phyloP scores from a whole-genome alignment of 1,140 invertebrate species.

The Drosophila takahashii region DNA sequence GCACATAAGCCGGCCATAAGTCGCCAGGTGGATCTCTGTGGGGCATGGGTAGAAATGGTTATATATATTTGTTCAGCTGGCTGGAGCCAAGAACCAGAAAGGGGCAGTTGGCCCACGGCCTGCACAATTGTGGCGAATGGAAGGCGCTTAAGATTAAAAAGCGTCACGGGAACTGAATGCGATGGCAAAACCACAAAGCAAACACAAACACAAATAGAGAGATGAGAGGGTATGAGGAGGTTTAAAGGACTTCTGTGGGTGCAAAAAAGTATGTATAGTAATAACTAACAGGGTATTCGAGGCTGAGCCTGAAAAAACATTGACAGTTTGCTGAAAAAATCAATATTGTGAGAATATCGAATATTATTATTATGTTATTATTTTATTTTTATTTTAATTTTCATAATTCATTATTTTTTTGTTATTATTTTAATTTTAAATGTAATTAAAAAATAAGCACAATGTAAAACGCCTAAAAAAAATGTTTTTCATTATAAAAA shows the following conservation, averaged over 20 bases:
- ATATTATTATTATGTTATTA: too few relatives aligned
- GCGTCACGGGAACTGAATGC: constrained; percentile 52
- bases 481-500: background rate
- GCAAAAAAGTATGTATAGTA: constrained; percentile 32
- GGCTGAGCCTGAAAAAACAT: background rate
- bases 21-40: constrained; percentile 44
- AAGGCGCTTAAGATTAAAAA: constrained; percentile 81
- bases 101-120: constrained; percentile 17
- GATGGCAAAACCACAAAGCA: constrained; percentile 75
- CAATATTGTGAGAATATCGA: too few relatives aligned
- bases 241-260: background rate
- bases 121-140: constrained; percentile 78
- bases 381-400: too few relatives aligned
- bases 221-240: constrained; percentile 19
- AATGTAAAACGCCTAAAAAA: background rate
- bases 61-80: constrained; percentile 33
- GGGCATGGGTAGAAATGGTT: constrained; percentile 37
- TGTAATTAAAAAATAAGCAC: too few relatives aligned
- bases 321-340: too few relatives aligned
- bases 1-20: constrained; percentile 73
- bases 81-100: constrained; percentile 36
- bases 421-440: too few relatives aligned
- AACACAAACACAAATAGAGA: constrained; percentile 72
- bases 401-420: too few relatives aligned
- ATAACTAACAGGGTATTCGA: background rate